Evolutionary conservation across 2,888 invertebrate genomes (phyloP).

Genomic region (Bruchidius siliquastri): DNA sequence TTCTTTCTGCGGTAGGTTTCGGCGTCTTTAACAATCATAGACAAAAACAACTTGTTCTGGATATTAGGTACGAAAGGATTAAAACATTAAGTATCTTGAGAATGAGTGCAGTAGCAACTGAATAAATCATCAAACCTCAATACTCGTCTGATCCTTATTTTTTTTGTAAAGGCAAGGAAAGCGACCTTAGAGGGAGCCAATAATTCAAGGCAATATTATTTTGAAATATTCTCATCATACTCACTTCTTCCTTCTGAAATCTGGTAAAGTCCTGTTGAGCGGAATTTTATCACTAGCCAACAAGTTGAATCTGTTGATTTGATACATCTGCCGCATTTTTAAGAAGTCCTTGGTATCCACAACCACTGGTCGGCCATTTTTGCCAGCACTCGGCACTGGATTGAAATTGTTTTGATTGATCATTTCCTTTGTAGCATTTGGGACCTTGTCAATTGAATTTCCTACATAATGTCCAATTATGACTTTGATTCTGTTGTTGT

Average conservation of each 20-base stretch:
- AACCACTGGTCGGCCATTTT: conserved; percentile 74
- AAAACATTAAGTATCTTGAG: no score
- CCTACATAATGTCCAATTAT: conserved; percentile 88
- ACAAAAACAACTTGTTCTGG: no score
- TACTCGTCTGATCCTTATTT: no score
- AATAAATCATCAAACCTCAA: no score
- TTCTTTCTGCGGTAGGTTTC: no score
- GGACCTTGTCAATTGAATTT: conserved; percentile 56
- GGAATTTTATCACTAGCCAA: conserved; percentile 85
- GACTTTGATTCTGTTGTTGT: conserved; percentile 71
- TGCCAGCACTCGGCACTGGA: conserved; percentile 70
- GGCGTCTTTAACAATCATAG: no score
- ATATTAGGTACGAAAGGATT: no score
- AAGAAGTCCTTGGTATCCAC: conserved; percentile 70
- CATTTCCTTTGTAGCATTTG: conserved; percentile 67
- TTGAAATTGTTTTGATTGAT: conserved; percentile 74
- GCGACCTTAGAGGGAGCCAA: no score
- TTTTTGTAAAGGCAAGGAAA: no score
- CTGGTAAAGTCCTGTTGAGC: conserved; percentile 76
- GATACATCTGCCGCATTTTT: conserved; percentile 73
- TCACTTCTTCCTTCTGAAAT: conserved; percentile 77
- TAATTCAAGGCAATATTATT: no score
- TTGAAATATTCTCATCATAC: background rate
- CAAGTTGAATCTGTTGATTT: conserved; percentile 82
- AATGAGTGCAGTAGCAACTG: no score